These are phyloP conservation scores for Festucalex cinctus DNA, from an alignment of 2,113 vertebrate species.

Conservation along the genomic window DNA sequence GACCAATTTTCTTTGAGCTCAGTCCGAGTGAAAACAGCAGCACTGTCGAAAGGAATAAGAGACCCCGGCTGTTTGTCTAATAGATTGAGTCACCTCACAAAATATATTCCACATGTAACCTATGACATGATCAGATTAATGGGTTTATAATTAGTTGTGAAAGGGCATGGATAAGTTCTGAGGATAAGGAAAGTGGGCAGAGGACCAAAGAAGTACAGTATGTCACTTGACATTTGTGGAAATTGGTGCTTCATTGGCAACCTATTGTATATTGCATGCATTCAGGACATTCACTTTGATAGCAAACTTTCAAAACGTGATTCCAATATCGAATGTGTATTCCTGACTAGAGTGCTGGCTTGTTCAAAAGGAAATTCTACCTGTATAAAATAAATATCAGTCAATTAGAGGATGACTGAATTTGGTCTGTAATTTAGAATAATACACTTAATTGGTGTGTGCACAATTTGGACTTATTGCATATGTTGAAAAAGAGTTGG, in stretches of 20 bases:
- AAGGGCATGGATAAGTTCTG: conserved; percentile 26
- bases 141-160: conserved; percentile 70
- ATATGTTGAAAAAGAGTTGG: background rate
- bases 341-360: background rate
- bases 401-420: background rate
- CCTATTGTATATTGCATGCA: conserved; percentile 16
- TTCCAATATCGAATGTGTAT: background rate
- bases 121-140: conserved; percentile 78
- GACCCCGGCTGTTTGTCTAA: conserved; percentile 68
- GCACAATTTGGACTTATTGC: background rate
- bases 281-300: background rate
- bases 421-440: conserved; percentile 20
- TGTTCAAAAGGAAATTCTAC: background rate
- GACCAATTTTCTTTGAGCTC: conserved; percentile 52
- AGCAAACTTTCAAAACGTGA: background rate
- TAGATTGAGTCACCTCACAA: conserved; percentile 67
- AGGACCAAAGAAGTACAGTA: conserved; percentile 17
- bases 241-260: conserved; percentile 44
- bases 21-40: conserved; percentile 56
- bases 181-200: conserved; percentile 31
- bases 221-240: conserved; percentile 43
- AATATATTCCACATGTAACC: conserved; percentile 74
- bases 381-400: conserved; percentile 14
- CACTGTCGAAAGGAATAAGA: conserved; percentile 66
- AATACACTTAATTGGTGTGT: background rate